phyloP scores from a whole-genome alignment of 2,888 invertebrate genomes.

The Oscheius sp. region DNA sequence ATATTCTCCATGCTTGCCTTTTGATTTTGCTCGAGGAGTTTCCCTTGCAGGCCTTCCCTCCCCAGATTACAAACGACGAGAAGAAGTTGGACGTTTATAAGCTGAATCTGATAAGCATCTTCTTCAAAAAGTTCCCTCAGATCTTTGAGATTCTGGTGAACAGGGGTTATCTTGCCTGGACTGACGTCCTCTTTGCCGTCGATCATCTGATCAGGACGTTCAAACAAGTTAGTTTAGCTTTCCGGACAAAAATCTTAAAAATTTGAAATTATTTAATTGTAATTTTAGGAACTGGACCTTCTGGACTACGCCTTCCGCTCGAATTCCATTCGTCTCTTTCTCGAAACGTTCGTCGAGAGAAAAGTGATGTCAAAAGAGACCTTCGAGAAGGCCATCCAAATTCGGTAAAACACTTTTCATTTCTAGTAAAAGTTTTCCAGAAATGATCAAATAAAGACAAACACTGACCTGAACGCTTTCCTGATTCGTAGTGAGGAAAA shows the following conservation, averaged over 20 bases:
- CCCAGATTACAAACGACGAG: not conserved
- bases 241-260: no score
- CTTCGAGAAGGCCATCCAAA: not conserved
- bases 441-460: conserved; percentile 14
- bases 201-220: conserved; percentile 7
- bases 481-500: not conserved
- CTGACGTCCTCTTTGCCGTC: not conserved
- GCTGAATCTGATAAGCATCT: conserved; percentile 8
- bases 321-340: conserved; percentile 3
- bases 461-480: conserved; percentile 8
- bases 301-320: conserved; percentile 9
- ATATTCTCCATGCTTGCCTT: conserved; percentile 17
- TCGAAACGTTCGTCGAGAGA: not conserved
- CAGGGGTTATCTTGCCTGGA: not conserved
- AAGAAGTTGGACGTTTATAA: conserved; percentile 11
- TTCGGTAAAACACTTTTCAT: not conserved
- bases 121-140: conserved; percentile 27
- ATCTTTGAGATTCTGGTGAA: conserved; percentile 11
- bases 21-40: conserved; percentile 23
- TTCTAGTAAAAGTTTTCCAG: conserved; percentile 1
- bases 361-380: not conserved
- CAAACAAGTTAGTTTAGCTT: not conserved
- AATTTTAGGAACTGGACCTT: conserved; percentile 17
- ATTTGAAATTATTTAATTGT: not conserved
- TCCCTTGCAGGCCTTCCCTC: not conserved